Base-by-base conservation (phyloP, 2,113 vertebrate species). In the Eulemur macaco region DNA sequence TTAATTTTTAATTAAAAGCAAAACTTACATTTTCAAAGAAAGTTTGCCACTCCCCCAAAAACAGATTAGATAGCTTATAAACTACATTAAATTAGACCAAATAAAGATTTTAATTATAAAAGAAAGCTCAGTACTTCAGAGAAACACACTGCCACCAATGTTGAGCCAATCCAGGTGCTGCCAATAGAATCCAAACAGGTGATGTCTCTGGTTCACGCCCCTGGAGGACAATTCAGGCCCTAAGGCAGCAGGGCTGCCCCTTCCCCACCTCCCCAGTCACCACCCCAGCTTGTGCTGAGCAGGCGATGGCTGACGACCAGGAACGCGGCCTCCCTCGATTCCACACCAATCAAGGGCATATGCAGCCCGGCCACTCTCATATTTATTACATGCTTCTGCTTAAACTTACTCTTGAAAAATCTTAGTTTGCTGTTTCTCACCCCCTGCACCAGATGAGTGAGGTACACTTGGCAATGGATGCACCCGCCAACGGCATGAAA, bases 1-100 rank as follows among this genome's bases (percentile, higher is more conserved):
- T 86, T 69, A 56, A 82, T 82, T 89, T 92, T 92, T 89, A 94
- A 93, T 68, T 96, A 73, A 94, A 93, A 96, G 74, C 54, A 89
- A 95, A 97, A 92, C 54, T 68, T 89, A 20, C 10, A 60, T 83
- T 84, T 93, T 92, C 23, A 85, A 85, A 69, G 63, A 78, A 60
- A 34, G 18, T 37, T n/a, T 68, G 8, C 63, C 69, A 50, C 25
- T 21, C 8, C 13, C 60, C 74, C 42, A 25, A 37, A 42, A 76
- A 76, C 8, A 86, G 71, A 66, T 31, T n/a, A 63, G 68, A 23
- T 29, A 87, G 71, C 47, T 96, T 92, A 97, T 86, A 20, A 56
- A 89, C 60, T 39, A 60, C 20, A 69, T 54, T 68, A 89, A 86
- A 86, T 1, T 39, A 39, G 73, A 66, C 74, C 80, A 88, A 91